phyloP scores from a whole-genome alignment of 1,140 invertebrate genomes.

The Hyles vespertilio region DNA sequence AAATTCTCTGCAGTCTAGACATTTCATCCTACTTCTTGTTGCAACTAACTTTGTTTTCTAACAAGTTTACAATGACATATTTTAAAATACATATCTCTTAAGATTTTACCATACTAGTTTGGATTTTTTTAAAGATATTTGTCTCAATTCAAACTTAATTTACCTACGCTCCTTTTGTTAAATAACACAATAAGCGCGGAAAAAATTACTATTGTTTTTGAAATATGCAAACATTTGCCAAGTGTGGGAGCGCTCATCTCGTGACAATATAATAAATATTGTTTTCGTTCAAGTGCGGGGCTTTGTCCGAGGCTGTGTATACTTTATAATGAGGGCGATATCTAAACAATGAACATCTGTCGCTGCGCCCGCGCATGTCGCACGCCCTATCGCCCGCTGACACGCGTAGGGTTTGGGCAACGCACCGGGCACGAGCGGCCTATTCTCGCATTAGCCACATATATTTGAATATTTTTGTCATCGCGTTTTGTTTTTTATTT shows the following conservation, averaged over 20 bases:
- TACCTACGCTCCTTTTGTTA: no score
- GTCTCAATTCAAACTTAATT: no score
- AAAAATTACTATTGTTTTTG: no score
- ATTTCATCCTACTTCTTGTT: constrained; percentile 12
- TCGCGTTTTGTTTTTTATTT: no score
- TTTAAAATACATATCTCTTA: no score
- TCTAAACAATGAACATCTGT: constrained; percentile 56
- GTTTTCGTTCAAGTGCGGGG: constrained; percentile 11
- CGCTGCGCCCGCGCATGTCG: constrained; percentile 28
- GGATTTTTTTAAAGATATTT: no score
- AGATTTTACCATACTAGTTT: no score
- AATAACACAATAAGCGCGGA: no score
- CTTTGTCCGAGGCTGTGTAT: constrained; percentile 31
- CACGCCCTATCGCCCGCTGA: constrained; percentile 15
- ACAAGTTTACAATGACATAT: neutral
- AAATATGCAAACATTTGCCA: no score
- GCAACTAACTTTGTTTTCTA: neutral
- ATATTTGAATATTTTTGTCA: no score
- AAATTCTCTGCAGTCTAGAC: constrained; percentile 27
- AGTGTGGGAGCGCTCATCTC: neutral
- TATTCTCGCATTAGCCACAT: neutral
- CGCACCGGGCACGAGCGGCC: neutral
- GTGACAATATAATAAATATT: constrained; percentile 8
- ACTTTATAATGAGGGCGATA: constrained; percentile 38
- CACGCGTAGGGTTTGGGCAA: neutral